Evolutionary conservation across 1,140 invertebrate genomes (phyloP), one percentile per base, ranked within the genome.

Genomic region (Drosophila sp.): DNA sequence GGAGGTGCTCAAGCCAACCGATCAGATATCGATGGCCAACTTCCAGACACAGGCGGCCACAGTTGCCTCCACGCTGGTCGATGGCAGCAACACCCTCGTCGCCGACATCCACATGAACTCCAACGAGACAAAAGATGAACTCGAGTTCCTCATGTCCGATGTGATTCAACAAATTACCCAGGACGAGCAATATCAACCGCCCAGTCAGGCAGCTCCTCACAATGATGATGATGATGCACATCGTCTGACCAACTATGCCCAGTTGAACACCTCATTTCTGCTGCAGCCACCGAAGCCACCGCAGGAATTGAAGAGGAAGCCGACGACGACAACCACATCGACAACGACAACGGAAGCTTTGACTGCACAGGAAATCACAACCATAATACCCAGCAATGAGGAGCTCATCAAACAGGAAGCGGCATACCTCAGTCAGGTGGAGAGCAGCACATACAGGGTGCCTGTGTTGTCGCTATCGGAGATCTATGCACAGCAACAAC

Each of bases 41-140:
- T 89, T 93, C 62, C 89, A 92, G 64, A 91, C 83, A 0, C 89
- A 93, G 70, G 89, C 90, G 4, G 92, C 92, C 4, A 92, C 92
- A 3, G 75, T 92, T 0, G 92, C 92, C 13, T 92, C 92, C 21
- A 89, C 83, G 0, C 53, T 93, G 8, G 90, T 92, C 5, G 91
- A 86, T 38, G 86, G 89, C 46, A 75, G 72, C 21, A 86, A 89
- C 46, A 78, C 82, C 0, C 36, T 82, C 0, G 50, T 77, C 8
- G 50, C 76, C 0, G 76, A 91, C 36, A n/a, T 72, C 0, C 57
- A 63, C 5, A 80, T 90, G 80, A 91, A 40, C 40, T 86, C 87
- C 1, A 91, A 89, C 16, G 90, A 91, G 25, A 91, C 87, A 1
- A 89, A 90, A 58, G 84, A 90, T 53, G 90, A 91, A 40, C 72